These are phyloP conservation scores for Alloplasta piceator DNA, from an alignment of 2,888 invertebrate genomes.

Conservation along the genomic window DNA sequence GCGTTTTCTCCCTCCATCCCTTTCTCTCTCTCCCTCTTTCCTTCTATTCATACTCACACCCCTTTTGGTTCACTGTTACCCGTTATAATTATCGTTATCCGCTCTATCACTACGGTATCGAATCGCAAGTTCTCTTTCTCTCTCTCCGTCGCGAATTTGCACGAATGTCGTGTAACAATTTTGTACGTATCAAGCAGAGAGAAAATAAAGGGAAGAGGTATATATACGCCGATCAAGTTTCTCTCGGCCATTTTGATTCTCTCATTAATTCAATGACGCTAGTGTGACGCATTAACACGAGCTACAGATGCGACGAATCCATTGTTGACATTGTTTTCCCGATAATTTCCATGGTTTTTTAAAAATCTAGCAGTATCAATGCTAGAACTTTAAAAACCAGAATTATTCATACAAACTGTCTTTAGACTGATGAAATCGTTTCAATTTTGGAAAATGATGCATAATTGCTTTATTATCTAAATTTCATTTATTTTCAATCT, in stretches of 20 bases:
- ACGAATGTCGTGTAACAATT: conserved; percentile 40
- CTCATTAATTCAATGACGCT: conserved; percentile 13
- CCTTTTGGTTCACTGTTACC: conserved; percentile 8
- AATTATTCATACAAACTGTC: no score
- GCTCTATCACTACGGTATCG: conserved; percentile 46
- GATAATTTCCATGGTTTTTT: background rate
- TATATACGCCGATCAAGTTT: conserved; percentile 25
- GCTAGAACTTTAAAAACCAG: no score
- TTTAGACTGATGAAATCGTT: no score
- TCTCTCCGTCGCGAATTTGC: conserved; percentile 8
- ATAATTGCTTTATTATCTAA: no score
- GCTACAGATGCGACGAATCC: conserved; percentile 14
- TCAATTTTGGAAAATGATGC: no score
- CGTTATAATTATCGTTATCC: conserved; percentile 60
- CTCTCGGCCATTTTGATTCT: conserved; percentile 15
- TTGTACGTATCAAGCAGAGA: conserved; percentile 24
- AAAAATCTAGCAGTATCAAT: no score
- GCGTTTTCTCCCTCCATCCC: conserved; percentile 2
- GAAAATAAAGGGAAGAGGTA: background rate
- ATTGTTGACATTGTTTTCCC: conserved; percentile 9
- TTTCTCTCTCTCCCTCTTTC: conserved; percentile 7
- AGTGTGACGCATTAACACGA: background rate
- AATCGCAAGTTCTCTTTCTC: conserved; percentile 28
- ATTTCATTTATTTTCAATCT: no score
- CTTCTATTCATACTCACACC: conserved; percentile 24